Conservation (phyloP, 2,113 vertebrate genomes). For the Haplochromis vanheusdeni region DNA sequence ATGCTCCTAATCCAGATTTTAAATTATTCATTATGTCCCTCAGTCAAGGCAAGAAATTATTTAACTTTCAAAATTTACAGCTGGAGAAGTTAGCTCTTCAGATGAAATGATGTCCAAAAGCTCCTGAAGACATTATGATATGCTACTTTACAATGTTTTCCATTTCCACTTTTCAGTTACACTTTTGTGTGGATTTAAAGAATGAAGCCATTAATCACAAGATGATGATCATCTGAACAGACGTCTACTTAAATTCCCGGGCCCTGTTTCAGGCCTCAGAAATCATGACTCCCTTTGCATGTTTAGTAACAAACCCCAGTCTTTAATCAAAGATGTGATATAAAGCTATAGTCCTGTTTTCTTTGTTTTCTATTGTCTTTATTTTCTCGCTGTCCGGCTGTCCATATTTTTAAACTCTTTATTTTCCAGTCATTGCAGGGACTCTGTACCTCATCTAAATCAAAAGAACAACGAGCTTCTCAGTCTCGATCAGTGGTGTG, state of each 20-base stretch:
- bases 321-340: not conserved
- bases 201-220: not conserved
- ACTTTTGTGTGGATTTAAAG: not conserved
- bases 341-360: not conserved
- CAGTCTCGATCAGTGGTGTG: conserved; percentile 1
- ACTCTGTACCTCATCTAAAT: not conserved
- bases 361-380: not conserved
- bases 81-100: not conserved
- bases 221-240: not conserved
- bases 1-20: not conserved
- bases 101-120: not conserved
- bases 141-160: not conserved
- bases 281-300: not conserved
- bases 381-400: not conserved
- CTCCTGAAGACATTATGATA: not conserved
- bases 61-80: not conserved
- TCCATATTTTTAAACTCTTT: not conserved
- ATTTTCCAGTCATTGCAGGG: not conserved
- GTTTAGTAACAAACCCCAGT: not conserved
- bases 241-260: not conserved
- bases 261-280: not conserved
- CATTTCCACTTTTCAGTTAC: not conserved
- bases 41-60: not conserved
- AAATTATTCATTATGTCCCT: not conserved
- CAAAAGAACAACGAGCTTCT: conserved; percentile 11